phyloP scores from a whole-genome alignment of 1,140 invertebrate genomes.

The Dreissena rostriformis region DNA sequence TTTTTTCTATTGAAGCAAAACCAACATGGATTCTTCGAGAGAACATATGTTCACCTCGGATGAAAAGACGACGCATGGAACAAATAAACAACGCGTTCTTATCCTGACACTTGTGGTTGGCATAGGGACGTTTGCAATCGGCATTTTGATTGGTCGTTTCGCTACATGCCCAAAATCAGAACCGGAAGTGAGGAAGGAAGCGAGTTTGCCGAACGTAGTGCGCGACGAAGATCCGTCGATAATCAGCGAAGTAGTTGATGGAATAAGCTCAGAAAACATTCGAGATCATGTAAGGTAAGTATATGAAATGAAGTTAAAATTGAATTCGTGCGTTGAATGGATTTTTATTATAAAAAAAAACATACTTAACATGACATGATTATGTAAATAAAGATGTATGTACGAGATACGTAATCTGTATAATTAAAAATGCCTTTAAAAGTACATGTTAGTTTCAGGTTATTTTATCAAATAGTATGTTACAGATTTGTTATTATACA shows the following conservation, averaged over 20 bases:
- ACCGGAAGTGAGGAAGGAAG: neutral
- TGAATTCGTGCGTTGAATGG: neutral
- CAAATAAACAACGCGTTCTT: no score
- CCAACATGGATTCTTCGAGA: no score
- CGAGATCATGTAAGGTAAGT: constrained; percentile 64
- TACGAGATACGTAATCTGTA: no score
- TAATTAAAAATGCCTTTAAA: no score
- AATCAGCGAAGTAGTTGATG: constrained; percentile 31
- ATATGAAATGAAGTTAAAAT: neutral
- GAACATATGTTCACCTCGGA: no score
- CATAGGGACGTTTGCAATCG: constrained; percentile 14
- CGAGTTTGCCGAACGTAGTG: neutral
- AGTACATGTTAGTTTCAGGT: no score
- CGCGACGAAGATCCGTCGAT: constrained; percentile 41
- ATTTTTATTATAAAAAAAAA: neutral
- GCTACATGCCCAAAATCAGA: constrained; percentile 13
- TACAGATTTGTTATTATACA: no score
- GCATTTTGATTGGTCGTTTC: constrained; percentile 24
- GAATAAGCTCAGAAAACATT: constrained; percentile 61
- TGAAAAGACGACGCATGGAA: no score
- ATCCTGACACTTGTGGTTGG: no score
- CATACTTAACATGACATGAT: neutral
- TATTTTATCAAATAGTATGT: no score
- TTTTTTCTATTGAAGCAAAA: no score
- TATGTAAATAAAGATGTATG: no score